phyloP scores from a whole-genome alignment of 2,113 vertebrate genomes.

The Microtus montanus region DNA sequence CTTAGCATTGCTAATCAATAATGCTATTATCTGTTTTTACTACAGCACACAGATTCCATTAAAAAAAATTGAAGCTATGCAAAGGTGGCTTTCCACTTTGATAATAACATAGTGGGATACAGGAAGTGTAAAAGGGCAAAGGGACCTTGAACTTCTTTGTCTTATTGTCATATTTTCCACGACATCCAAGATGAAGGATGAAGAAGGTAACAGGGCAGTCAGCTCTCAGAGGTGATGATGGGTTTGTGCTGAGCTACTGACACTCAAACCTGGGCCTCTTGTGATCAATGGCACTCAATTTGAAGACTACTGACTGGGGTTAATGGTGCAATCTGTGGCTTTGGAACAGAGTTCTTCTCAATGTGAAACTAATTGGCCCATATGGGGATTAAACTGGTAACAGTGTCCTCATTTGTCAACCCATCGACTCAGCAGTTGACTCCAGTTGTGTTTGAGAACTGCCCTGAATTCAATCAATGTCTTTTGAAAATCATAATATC shows the following conservation, averaged over 20 bases:
- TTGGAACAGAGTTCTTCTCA: constrained; percentile 79
- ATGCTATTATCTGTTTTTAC: neutral
- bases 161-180: neutral
- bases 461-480: constrained; percentile 28
- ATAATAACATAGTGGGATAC: neutral
- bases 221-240: constrained; percentile 55
- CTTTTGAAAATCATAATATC: neutral
- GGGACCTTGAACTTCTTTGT: neutral
- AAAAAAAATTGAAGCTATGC: neutral
- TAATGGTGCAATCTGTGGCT: constrained; percentile 79
- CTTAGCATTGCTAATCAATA: neutral
- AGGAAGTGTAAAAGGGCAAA: neutral
- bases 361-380: constrained; percentile 81
- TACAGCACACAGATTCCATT: constrained; percentile 32
- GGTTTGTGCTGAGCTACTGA: constrained; percentile 65
- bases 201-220: neutral
- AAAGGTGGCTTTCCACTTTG: neutral
- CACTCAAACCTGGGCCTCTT: constrained; percentile 71
- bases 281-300: constrained; percentile 79
- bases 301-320: constrained; percentile 79
- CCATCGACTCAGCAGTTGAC: constrained; percentile 66
- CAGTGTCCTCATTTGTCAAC: constrained; percentile 77
- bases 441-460: constrained; percentile 44
- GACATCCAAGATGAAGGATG: neutral
- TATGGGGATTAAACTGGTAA: constrained; percentile 79